Conservation (phyloP, 35 echinoderm and acorn worm species). For the Chiridota heheva region DNA sequence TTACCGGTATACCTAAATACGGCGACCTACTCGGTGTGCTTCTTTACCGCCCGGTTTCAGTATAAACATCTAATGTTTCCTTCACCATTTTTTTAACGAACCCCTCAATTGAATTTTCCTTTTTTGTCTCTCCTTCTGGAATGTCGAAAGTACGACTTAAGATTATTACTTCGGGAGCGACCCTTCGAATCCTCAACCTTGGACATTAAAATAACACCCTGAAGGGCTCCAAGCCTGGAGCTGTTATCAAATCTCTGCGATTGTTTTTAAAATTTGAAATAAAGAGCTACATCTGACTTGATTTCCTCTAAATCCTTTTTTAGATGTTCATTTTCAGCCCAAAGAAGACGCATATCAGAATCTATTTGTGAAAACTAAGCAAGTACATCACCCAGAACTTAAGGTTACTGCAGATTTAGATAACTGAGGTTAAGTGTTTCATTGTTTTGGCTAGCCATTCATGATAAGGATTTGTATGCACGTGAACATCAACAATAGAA, state of each 20-base stretch:
- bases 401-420: background rate
- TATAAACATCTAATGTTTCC: too few species aligned
- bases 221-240: background rate
- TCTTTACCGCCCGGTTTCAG: too few species aligned
- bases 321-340: background rate
- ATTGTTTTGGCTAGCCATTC: constrained; percentile 17
- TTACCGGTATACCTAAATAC: background rate
- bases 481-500: background rate
- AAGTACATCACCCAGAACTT: constrained; percentile 3
- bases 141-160: background rate
- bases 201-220: background rate
- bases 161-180: background rate
- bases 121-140: background rate
- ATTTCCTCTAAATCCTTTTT: background rate
- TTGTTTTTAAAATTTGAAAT: background rate
- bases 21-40: background rate
- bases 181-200: background rate
- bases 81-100: too few species aligned
- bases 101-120: background rate
- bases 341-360: background rate
- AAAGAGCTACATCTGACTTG: background rate
- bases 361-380: background rate
- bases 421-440: background rate
- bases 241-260: background rate
- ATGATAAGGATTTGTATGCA: background rate